A percentile compares a stretch with the other conserved stretches of the same genome.
Evolutionary conservation across 2,888 invertebrate genomes (phyloP).

Genomic region (Piscicola geometra): DNA sequence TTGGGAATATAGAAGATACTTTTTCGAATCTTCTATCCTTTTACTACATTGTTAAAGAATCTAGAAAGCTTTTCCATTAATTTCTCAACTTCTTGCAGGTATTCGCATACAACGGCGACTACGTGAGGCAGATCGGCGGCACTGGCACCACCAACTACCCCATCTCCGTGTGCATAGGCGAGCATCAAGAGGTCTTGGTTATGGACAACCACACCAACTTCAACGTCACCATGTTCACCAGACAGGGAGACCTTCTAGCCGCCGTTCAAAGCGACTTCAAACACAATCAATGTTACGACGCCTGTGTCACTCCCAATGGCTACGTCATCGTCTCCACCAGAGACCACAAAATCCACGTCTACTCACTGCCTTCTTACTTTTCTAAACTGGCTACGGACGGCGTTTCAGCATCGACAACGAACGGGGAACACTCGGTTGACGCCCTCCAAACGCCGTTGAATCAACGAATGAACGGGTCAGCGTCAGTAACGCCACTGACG

Average conservation of each 20-base stretch:
- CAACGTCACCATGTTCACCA: constrained; percentile 42
- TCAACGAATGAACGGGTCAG: not conserved
- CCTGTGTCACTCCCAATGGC: constrained; percentile 39
- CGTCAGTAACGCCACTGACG: not conserved
- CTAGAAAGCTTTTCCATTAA: no score
- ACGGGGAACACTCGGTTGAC: no score
- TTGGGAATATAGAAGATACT: no score
- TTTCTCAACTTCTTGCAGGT: no score
- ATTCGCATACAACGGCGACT: constrained; percentile 39
- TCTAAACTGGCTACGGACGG: not conserved
- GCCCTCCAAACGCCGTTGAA: not conserved
- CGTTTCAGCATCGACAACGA: no score
- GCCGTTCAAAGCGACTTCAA: constrained; percentile 42
- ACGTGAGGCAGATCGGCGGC: constrained; percentile 40
- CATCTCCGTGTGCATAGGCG: constrained; percentile 40
- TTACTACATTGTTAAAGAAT: no score
- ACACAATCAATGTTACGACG: constrained; percentile 43
- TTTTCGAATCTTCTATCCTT: no score
- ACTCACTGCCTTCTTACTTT: constrained; percentile 29
- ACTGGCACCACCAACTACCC: constrained; percentile 40
- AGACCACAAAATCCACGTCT: constrained; percentile 41
- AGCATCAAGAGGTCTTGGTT: constrained; percentile 40
- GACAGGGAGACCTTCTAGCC: constrained; percentile 38
- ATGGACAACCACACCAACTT: constrained; percentile 44
- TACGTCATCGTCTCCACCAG: constrained; percentile 41